Evolutionary conservation across 2,888 invertebrate genomes (phyloP), one percentile per base, ranked within the genome.

Genomic region (Hydrotaea cyrtoneurina): DNA sequence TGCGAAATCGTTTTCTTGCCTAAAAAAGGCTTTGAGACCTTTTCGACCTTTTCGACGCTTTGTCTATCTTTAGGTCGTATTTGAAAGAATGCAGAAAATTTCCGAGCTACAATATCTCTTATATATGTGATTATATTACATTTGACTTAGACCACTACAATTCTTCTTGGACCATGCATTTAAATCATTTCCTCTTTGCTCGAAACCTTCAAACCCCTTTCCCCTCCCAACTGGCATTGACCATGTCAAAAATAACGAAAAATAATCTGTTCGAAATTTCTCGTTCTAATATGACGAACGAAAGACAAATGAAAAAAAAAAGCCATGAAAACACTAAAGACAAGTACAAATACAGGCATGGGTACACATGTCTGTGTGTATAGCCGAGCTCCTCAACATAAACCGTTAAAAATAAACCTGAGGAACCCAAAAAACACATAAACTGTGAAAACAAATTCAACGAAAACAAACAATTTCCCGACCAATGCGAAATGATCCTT

Each of bases 361-460:
- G 1, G 31, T n/a, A 31, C n/a, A 36, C 8, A 66, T 66, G 66
- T 66, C 17, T 39, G 10, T 43, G 13, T 19, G 23, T 36, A 17
- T 62, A 62, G 17, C 43, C 31, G 21, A 46, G 26, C 21, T 71
- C 8, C 36, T 59, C 13, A 31, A 76, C 55, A 73, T 64, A 66
- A 21, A 17, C 39, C 8, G 4, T 80, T 84, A 82, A 82, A 85
- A 85, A 85, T 85, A 85, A 76, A 72, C 55, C 21, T 55, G 73
- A 82, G 73, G 69, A 85, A 73, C 81, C 76, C 66, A 72, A 82
- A 73, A 62, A 74, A 19, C 57, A 10, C 13, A 2, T 13, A 50
- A 66, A 50, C 7, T 5, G n/a, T n/a, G 43, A 66, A 78, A 79
- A 53, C 50, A 46, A 59, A 69, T 69, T 50, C 39, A 31, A 31